Evolutionary conservation across 1,140 invertebrate species (phyloP), one percentile per base, ranked within the genome.

Genomic region (Eumaeus atala): DNA sequence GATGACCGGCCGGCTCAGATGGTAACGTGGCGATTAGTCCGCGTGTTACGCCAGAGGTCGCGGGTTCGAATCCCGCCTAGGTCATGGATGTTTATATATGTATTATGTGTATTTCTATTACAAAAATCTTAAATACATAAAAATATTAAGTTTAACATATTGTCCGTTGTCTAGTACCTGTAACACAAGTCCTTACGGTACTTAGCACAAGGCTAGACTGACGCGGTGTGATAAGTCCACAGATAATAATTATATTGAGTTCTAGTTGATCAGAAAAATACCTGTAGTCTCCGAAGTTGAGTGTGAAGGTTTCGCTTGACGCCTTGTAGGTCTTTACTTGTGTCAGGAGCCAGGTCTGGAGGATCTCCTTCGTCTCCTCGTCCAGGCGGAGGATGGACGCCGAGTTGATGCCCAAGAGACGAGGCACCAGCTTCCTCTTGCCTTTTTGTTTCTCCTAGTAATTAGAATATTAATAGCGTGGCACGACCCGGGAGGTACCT

Each of bases 241-340:
- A 28, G 6, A 28, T 28, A 28, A 3, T 28, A 28, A 3, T 28
- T 3, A 3, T 28, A 28, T 28, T 28, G 6, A 28, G 6, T 28
- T 28, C 21, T 28, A 28, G 21, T 28, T 3, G 21, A 6, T 28
- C 21, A 2, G 9, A 34, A 14, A 54, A 50, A 9, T 38, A 88
- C 87, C 84, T 96, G 84, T 99, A 99, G 77, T 99, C 98, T 8
- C 98, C 98, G 90, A 99, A 99, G 89, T 99, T 98, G 12, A 99
- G 89, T 0, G 97, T 99, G 74, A 99, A 99, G 9, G 96, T 98
- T 38, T 76, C 72, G 17, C 69, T 75, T 0, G 70, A 77, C 10
- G 74, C 76, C 12, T 70, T 84, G 98, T 99, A n/a, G 93, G 96
- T 54, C 96, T 98, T 51, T 95, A 98, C 98, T 96, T 99, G 70